Conservation (phyloP, 1,140 invertebrate species). For the Drosophila neocordata region DNA sequence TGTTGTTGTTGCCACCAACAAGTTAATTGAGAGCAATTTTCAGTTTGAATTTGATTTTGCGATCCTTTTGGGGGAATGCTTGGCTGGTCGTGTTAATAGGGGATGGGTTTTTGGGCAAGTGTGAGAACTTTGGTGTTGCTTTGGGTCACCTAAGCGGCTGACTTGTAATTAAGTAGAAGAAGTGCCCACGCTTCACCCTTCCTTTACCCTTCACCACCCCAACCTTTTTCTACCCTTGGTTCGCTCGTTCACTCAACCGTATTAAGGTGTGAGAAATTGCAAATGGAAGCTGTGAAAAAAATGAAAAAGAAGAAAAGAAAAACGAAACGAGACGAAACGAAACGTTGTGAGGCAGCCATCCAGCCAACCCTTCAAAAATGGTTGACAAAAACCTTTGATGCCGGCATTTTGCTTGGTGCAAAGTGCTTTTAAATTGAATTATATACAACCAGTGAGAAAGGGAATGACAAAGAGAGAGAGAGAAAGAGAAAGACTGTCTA, state of each 20-base stretch:
- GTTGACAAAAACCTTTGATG: constrained; percentile 13
- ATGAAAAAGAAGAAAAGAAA: constrained; percentile 1
- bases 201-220: background rate
- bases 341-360: background rate
- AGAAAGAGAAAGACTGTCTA: background rate
- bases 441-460: constrained; percentile 46
- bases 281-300: constrained; percentile 36
- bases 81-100: background rate
- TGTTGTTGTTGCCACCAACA: constrained; percentile 37
- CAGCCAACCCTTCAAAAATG: constrained; percentile 2
- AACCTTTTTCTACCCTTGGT: background rate
- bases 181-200: background rate
- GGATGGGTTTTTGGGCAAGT: too few species aligned
- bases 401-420: constrained; percentile 26
- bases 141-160: constrained; percentile 16
- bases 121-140: background rate
- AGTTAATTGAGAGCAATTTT: constrained; percentile 65
- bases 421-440: constrained; percentile 59
- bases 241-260: constrained; percentile 39
- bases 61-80: constrained; percentile 6
- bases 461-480: background rate
- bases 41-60: constrained; percentile 46
- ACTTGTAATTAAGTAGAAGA: constrained; percentile 19
- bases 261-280: constrained; percentile 70
- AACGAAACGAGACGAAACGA: background rate